Percentiles rank a stretch among this genome's conserved stretches.
Conservation (phyloP, 2,797 vertebrate species). For the Brachyalestes nurse region DNA sequence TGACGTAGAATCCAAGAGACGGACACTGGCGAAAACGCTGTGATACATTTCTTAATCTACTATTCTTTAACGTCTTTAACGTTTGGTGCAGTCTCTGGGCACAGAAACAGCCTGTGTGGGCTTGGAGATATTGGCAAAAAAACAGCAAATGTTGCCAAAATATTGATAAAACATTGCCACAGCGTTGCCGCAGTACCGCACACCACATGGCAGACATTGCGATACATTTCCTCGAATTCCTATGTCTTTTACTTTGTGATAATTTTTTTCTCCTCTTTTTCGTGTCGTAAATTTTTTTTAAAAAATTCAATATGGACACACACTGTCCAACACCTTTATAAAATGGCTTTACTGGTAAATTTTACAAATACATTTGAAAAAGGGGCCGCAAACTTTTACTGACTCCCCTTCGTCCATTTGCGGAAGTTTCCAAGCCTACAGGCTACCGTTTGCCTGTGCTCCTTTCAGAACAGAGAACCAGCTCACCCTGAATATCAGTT, state of each 20-base stretch:
- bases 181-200: slow-evolving; percentile 53
- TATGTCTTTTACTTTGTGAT: slow-evolving; percentile 18
- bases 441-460: slow-evolving; percentile 77
- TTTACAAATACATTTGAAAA: slow-evolving; percentile 68
- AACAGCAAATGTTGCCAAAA: slow-evolving; percentile 80
- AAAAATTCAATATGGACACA: slow-evolving; percentile 54
- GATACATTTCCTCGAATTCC: slow-evolving; percentile 43
- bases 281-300: slow-evolving; percentile 41
- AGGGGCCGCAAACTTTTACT: slow-evolving; percentile 54
- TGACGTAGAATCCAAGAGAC: slow-evolving; percentile 48
- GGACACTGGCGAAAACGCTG: slow-evolving; percentile 49
- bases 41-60: slow-evolving; percentile 57
- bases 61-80: slow-evolving; percentile 55
- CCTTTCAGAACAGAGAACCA: slow-evolving; percentile 95
- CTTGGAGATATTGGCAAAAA: slow-evolving; percentile 72
- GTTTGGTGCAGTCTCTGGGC: slow-evolving; percentile 57
- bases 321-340: slow-evolving; percentile 57
- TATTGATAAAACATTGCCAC: slow-evolving; percentile 60
- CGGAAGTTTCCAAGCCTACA: slow-evolving; percentile 76
- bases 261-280: slow-evolving; percentile 18
- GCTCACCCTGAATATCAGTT: slow-evolving; percentile 93
- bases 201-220: slow-evolving; percentile 54
- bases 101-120: slow-evolving; percentile 65
- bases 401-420: slow-evolving; percentile 59
- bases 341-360: slow-evolving; percentile 63